A percentile compares a stretch with the other conserved stretches of the same genome.
Evolutionary conservation across 2,113 vertebrate genomes (phyloP).

Genomic region (Pandion haliaetus): DNA sequence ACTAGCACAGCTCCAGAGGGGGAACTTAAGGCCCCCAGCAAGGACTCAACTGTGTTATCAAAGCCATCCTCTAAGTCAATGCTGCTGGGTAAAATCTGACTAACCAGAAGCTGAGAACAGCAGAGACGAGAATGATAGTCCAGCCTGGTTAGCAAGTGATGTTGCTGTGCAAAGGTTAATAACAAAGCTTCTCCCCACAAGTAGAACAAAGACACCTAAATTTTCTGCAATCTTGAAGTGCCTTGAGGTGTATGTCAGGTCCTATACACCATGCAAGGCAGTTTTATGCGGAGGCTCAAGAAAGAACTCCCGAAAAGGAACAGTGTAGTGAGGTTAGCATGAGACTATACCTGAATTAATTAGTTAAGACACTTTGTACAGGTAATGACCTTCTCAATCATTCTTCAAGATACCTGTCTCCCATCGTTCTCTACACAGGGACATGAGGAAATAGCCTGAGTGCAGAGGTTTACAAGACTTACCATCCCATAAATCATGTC

Average conservation of each 20-base stretch:
- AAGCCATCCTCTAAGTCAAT: background rate
- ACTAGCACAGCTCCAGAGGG: background rate
- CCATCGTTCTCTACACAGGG: background rate
- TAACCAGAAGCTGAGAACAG: background rate
- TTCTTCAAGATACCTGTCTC: background rate
- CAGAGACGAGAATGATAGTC: background rate
- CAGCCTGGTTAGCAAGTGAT: background rate
- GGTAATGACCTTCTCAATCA: background rate
- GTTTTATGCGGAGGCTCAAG: background rate
- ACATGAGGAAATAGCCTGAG: background rate
- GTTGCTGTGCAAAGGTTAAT: background rate
- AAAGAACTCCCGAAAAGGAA: background rate
- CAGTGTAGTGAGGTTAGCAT: background rate
- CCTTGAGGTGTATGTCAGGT: background rate
- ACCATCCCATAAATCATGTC: background rate
- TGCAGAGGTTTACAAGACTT: background rate
- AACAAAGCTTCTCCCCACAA: background rate
- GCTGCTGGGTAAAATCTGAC: background rate
- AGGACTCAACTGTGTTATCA: background rate
- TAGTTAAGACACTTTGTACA: background rate
- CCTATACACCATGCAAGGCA: background rate
- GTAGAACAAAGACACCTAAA: background rate
- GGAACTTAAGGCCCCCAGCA: background rate
- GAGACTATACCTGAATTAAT: background rate
- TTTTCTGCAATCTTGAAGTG: background rate